Evolutionary conservation across 2,888 invertebrate genomes (phyloP).

Genomic region (Melieria picta): DNA sequence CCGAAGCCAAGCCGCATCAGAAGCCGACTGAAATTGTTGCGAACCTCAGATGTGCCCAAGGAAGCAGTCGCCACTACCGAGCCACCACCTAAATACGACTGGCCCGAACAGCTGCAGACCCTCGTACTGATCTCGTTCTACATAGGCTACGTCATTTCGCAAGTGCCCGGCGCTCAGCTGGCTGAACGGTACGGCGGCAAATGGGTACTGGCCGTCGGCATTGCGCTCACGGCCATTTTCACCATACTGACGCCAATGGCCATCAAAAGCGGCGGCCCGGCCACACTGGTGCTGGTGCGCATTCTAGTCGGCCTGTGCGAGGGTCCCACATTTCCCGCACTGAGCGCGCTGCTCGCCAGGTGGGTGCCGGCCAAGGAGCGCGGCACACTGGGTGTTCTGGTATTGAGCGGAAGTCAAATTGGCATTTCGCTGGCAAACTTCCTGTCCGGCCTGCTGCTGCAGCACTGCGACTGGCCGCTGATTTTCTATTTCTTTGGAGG

Average conservation of each 20-base stretch:
- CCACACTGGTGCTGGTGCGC: constrained; percentile 74
- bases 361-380: constrained; percentile 82
- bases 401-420: constrained; percentile 78
- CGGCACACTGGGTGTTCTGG: constrained; percentile 77
- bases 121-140: constrained; percentile 81
- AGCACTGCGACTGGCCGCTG: constrained; percentile 75
- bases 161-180: constrained; percentile 81
- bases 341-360: constrained; percentile 79
- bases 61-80: neutral
- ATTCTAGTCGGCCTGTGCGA: constrained; percentile 83
- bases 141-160: constrained; percentile 82
- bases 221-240: constrained; percentile 79
- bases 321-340: constrained; percentile 83
- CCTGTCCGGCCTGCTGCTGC: constrained; percentile 74
- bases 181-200: constrained; percentile 85
- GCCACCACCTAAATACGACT: constrained; percentile 66
- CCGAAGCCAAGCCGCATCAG: neutral
- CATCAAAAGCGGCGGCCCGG: constrained; percentile 71
- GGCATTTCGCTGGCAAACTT: constrained; percentile 71
- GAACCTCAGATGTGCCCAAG: neutral
- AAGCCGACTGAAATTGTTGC: neutral
- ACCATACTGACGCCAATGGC: constrained; percentile 81
- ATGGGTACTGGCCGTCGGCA: constrained; percentile 79
- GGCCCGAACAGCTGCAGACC: constrained; percentile 76
- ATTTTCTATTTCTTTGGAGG: constrained; percentile 79